These are phyloP conservation scores for Scomber colias DNA, from an alignment of 2,113 vertebrate species.

Conservation along the genomic window DNA sequence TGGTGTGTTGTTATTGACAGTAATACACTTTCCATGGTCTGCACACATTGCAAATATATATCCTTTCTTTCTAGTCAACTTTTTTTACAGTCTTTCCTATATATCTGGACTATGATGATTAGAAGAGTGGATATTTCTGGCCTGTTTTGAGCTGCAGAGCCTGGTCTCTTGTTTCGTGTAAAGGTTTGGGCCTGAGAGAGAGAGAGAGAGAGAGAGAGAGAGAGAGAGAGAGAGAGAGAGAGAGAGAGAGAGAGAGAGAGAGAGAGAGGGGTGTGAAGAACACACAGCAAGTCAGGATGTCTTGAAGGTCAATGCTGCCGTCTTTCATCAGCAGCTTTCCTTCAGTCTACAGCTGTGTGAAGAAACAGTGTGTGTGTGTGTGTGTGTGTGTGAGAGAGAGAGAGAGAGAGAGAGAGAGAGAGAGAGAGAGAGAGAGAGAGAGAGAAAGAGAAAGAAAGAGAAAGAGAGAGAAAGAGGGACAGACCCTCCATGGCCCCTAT, in stretches of 20 bases:
- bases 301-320: constrained; percentile 23
- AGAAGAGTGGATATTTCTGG: background rate
- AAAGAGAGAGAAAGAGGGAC: no score
- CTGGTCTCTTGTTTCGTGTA: background rate
- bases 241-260: background rate
- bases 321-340: constrained; percentile 7
- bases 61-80: background rate
- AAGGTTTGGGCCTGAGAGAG: background rate
- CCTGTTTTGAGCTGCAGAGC: background rate
- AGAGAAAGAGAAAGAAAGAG: no score
- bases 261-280: background rate
- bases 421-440: no score
- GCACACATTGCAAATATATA: no score
- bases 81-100: background rate
- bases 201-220: background rate
- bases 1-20: no score
- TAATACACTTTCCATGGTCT: no score
- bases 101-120: background rate
- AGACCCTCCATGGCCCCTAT: no score
- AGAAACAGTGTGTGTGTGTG: background rate
- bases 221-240: background rate
- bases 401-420: no score
- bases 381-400: no score
- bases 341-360: constrained; percentile 1
- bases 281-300: background rate